Percentiles rank a stretch among this genome's conserved stretches.
Evolutionary conservation across 1,140 invertebrate genomes (phyloP).

Genomic region (Drosophila rufa): DNA sequence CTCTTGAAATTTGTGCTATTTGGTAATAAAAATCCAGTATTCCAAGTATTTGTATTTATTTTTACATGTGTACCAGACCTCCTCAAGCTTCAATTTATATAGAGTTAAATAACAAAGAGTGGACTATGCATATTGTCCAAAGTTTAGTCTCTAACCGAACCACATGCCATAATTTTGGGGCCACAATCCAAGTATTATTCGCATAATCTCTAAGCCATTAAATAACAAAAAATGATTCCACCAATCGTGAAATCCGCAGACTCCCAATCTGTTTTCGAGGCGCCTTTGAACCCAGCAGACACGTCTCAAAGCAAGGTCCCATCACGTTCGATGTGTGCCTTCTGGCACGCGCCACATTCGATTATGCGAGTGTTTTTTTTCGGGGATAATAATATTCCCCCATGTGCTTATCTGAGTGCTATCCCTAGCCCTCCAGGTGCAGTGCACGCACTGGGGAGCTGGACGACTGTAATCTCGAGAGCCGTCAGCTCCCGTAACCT

Average conservation of each 20-base stretch:
- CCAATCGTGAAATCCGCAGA: conserved; percentile 1
- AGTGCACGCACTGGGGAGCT: conserved; percentile 35
- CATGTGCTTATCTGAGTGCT: conserved; percentile 23
- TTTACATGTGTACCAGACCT: no score
- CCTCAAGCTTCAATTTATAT: no score
- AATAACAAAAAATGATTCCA: neutral
- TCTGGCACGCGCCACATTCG: conserved; percentile 37
- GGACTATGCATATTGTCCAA: neutral
- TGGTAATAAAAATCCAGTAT: no score
- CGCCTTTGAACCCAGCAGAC: conserved; percentile 12
- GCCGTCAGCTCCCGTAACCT: conserved; percentile 28
- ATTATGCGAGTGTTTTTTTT: conserved; percentile 20
- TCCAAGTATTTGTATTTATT: no score
- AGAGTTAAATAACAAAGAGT: no score
- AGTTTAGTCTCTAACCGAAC: neutral
- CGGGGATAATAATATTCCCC: conserved; percentile 11
- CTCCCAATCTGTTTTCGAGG: neutral
- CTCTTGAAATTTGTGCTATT: no score
- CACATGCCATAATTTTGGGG: neutral
- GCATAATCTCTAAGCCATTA: neutral
- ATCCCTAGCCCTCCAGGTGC: conserved; percentile 15
- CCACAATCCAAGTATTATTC: neutral
- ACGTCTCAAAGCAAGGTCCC: neutral
- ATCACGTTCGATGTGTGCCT: neutral
- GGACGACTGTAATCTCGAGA: conserved; percentile 32